These are phyloP conservation scores for Mesocentrotus franciscanus DNA, from an alignment of 53 echinoderm and acorn worm genomes.

Conservation along the genomic window DNA sequence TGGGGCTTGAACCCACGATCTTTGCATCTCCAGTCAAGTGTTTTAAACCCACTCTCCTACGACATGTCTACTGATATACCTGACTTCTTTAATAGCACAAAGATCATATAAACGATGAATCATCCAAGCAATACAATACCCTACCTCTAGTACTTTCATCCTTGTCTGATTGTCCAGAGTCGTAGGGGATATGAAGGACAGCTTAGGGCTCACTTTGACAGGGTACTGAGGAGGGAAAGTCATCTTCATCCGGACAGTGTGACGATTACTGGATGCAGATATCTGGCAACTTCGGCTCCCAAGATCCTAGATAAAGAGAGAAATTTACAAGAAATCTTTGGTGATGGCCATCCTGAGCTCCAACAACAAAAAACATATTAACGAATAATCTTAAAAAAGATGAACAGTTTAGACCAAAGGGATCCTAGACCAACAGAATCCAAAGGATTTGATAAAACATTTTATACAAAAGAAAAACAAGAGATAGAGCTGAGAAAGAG, in stretches of 20 bases:
- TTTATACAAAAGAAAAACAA: too few species aligned
- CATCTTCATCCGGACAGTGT: slow-evolving; percentile 74
- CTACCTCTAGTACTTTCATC: slow-evolving; percentile 75
- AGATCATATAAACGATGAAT: background rate
- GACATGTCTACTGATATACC: background rate
- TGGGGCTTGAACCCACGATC: too few species aligned
- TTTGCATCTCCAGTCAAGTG: too few species aligned
- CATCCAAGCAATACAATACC: background rate
- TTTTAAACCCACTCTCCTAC: too few species aligned
- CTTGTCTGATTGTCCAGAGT: slow-evolving; percentile 76
- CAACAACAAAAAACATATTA: too few species aligned
- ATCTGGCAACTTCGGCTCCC: slow-evolving; percentile 47
- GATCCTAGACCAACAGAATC: too few species aligned
- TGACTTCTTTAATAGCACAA: background rate
- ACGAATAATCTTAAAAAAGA: too few species aligned
- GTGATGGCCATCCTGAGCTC: too few species aligned
- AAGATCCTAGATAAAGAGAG: slow-evolving; percentile 9
- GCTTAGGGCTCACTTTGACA: slow-evolving; percentile 76
- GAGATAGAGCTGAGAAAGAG: too few species aligned
- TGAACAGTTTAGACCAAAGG: too few species aligned
- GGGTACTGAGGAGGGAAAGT: slow-evolving; percentile 87
- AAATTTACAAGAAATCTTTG: background rate
- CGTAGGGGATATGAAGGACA: slow-evolving; percentile 75
- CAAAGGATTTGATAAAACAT: too few species aligned
- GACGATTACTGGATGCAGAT: slow-evolving; percentile 67